These are phyloP conservation scores for Stictonetta naevosa DNA, from an alignment of 2,113 vertebrate genomes.

Conservation along the genomic window DNA sequence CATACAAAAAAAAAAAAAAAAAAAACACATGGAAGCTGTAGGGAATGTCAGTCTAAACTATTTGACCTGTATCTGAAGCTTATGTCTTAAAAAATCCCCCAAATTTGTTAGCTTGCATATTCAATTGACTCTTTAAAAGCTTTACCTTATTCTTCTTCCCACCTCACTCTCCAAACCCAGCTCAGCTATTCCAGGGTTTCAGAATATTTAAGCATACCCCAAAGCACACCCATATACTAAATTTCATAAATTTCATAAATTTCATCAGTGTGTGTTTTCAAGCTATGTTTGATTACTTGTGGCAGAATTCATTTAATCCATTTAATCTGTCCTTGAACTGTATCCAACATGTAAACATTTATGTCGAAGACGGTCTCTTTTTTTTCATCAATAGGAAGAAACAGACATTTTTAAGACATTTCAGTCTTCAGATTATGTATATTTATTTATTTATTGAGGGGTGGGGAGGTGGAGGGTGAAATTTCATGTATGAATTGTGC, in stretches of 20 bases:
- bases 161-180: background rate
- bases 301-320: background rate
- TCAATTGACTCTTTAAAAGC: background rate
- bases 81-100: background rate
- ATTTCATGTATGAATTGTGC: background rate
- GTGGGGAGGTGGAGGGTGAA: background rate
- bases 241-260: background rate
- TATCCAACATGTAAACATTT: background rate
- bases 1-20: too few relatives aligned
- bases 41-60: background rate
- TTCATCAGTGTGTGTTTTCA: background rate
- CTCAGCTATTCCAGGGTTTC: background rate
- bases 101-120: background rate
- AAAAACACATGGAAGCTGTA: background rate
- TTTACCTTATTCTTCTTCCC: background rate
- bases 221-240: background rate
- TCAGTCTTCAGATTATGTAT: background rate
- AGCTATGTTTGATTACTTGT: background rate
- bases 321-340: background rate
- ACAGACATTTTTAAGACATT: background rate
- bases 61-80: background rate
- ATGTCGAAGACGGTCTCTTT: background rate
- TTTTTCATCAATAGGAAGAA: background rate
- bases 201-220: background rate
- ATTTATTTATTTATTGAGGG: too few relatives aligned